Base-by-base conservation (phyloP, 2,888 invertebrate species). In the Geophilus truncorum region DNA sequence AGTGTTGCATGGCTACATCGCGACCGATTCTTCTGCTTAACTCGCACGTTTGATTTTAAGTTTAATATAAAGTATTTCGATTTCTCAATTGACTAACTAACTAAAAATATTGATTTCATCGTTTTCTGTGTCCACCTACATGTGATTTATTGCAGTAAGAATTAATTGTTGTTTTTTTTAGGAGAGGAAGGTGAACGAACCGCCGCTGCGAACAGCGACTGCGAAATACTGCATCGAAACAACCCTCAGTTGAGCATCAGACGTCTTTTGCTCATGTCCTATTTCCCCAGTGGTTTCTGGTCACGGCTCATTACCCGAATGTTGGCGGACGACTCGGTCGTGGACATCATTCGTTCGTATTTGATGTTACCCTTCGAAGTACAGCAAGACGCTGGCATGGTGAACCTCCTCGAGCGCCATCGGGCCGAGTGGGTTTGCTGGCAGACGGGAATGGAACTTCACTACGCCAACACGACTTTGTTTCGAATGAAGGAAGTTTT, bases 251-350 rank as follows among this genome's bases (percentile, higher is more conserved):
- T 84, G 23, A 83, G 84, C 79, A 84, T 85, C 75, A 83, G 92
- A 0, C 90, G 96, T 0, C 89, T 98, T 80, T 89, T 99, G 15
- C 90, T 98, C 10, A 93, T 98, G 92, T 96, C 97, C 0, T 99
- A 99, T 88, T 96, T 98, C 86, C 99, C 99, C 0, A 94, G 95
- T 83, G 98, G 98, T 0, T 98, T 99, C 89, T 99, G 98, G 98
- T 94, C 98, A 0, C 90, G 98, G 0, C 90, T 99, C 25, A 93
- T 96, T 82, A 95, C 97, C 0, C 89, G 98, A n/a, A 91, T 97
- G 82, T 88, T 98, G 81, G 96, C 96, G 0, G 98, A 98, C 86
- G 92, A 94, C 83, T 91, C 93, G 36, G 92, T 96, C 21, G 91
- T 93, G 0, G 93, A 93, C 82, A 93, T 94, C 12, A 92, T 95